Evolutionary conservation across 2,888 invertebrate species (phyloP).

Genomic region (Brachyptera putata): DNA sequence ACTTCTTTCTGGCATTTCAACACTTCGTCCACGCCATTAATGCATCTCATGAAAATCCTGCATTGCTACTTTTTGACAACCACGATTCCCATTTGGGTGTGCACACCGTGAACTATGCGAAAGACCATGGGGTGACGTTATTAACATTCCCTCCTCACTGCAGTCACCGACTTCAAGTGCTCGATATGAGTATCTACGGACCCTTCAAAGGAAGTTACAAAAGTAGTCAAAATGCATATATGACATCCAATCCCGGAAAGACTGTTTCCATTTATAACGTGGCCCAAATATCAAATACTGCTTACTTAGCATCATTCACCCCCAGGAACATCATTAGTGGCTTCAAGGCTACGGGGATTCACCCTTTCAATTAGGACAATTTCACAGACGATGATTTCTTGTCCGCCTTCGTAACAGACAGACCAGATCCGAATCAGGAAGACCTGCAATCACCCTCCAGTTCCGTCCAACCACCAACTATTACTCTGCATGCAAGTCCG

Average conservation of each 20-base stretch:
- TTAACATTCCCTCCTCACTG: constrained; percentile 44
- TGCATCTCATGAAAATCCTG: constrained; percentile 30
- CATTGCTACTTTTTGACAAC: constrained; percentile 39
- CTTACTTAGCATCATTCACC: constrained; percentile 39
- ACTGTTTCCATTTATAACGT: constrained; percentile 30
- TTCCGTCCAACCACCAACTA: no score
- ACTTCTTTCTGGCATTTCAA: constrained; percentile 31
- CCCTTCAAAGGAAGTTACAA: no score
- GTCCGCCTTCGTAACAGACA: neutral
- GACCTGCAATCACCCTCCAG: no score
- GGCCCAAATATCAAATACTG: constrained; percentile 27
- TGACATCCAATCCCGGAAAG: constrained; percentile 30
- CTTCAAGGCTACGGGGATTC: constrained; percentile 39
- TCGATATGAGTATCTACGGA: constrained; percentile 42
- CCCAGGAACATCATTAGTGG: constrained; percentile 40
- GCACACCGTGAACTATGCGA: constrained; percentile 38
- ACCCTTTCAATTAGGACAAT: constrained; percentile 34
- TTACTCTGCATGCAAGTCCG: no score
- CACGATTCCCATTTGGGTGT: constrained; percentile 40
- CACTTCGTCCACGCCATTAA: constrained; percentile 29
- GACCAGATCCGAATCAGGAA: no score
- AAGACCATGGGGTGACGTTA: constrained; percentile 41
- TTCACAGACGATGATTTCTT: constrained; percentile 9
- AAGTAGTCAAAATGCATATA: no score
- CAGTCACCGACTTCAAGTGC: constrained; percentile 44